A percentile compares a stretch with the other conserved stretches of the same genome.
These are phyloP conservation scores for Desoria tigrina DNA, from an alignment of 2,888 invertebrate genomes.

Conservation along the genomic window DNA sequence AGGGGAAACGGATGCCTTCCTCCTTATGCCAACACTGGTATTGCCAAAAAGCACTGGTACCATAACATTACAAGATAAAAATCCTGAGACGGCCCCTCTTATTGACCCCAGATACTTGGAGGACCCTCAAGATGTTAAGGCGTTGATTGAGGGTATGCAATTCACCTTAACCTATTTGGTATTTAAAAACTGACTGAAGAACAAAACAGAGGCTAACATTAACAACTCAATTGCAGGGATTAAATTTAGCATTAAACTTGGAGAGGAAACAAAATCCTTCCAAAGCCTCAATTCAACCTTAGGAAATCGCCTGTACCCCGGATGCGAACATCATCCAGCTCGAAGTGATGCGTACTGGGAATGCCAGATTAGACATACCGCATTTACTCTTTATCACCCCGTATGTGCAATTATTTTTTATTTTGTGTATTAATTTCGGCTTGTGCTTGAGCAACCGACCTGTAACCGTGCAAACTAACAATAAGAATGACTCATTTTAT, in stretches of 20 bases:
- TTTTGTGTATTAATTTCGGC: too few relatives aligned
- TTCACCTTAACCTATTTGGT: too few relatives aligned
- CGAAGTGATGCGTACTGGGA: constrained; percentile 28
- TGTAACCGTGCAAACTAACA: too few relatives aligned
- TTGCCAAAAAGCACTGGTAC: constrained; percentile 44
- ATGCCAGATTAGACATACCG: constrained; percentile 26
- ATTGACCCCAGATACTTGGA: constrained; percentile 50
- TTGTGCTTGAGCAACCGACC: too few relatives aligned
- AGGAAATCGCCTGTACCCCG: constrained; percentile 3
- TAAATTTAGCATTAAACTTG: constrained; percentile 15
- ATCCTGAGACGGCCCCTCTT: constrained; percentile 31
- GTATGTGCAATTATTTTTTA: too few relatives aligned
- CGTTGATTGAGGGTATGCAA: constrained; percentile 42
- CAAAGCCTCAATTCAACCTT: constrained; percentile 12
- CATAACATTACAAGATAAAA: constrained; percentile 40
- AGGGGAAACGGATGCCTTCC: constrained; percentile 36
- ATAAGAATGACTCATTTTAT: background rate
- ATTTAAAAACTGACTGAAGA: background rate
- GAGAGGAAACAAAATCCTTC: constrained; percentile 25
- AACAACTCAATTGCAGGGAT: constrained; percentile 4
- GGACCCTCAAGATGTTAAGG: constrained; percentile 43
- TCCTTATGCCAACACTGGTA: constrained; percentile 23
- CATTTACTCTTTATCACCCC: constrained; percentile 25
- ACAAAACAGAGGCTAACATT: background rate
- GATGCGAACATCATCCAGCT: constrained; percentile 21